Conservation (phyloP, 1,140 invertebrate genomes). For the Ceratitis capitata region DNA sequence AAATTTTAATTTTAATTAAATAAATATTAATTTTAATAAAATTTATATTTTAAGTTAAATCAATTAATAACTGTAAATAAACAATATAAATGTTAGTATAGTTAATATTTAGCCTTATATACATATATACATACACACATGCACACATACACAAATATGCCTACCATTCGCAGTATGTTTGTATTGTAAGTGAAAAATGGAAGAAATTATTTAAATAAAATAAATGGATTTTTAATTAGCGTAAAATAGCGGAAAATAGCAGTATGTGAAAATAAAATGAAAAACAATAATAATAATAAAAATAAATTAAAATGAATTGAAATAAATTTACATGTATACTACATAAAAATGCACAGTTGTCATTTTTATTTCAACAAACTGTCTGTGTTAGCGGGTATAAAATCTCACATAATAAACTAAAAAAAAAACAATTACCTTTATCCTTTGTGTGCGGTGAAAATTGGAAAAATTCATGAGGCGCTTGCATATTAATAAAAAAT, state of each 20-base stretch:
- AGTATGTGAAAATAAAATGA: background rate
- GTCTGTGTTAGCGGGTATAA: conserved; percentile 6
- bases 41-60: conserved; percentile 13
- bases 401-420: no score
- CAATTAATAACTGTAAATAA: background rate
- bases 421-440: no score
- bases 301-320: background rate
- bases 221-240: conserved; percentile 38
- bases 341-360: background rate
- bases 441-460: no score
- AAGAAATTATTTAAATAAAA: conserved; percentile 23
- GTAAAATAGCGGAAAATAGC: conserved; percentile 22
- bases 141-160: no score
- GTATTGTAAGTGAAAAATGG: conserved; percentile 2
- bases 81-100: conserved; percentile 1
- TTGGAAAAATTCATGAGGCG: no score
- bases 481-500: no score
- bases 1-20: background rate
- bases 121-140: background rate
- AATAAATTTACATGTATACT: conserved; percentile 25
- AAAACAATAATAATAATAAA: background rate
- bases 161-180: no score
- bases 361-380: background rate
- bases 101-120: conserved; percentile 13
- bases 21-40: background rate